Conservation (phyloP, 2,113 vertebrate genomes). For the Chlorodrepanis virens region DNA sequence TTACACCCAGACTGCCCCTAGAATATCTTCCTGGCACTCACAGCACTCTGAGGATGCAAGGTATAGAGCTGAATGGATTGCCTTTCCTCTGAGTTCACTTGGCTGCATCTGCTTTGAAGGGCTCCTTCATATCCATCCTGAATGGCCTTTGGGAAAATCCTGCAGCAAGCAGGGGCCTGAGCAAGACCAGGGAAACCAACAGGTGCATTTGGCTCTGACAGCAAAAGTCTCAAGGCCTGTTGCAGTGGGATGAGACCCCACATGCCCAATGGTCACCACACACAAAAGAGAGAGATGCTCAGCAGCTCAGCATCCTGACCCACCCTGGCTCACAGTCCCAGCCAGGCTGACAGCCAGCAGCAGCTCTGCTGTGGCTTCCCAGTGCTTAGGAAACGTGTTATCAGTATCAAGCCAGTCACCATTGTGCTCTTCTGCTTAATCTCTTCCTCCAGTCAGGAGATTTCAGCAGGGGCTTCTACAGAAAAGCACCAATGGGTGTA, state of each 20-base stretch:
- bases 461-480: not conserved
- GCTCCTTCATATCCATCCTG: not conserved
- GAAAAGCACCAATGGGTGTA: not conserved
- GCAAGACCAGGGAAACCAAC: not conserved
- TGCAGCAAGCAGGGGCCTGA: not conserved
- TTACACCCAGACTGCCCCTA: not conserved
- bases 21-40: not conserved
- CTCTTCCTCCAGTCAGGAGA: not conserved
- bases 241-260: not conserved
- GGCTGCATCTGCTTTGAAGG: not conserved
- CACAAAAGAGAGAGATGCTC: not conserved
- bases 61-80: not conserved
- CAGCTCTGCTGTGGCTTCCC: not conserved
- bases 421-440: not conserved
- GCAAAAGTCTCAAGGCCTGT: not conserved
- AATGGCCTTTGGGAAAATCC: not conserved
- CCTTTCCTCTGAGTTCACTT: not conserved
- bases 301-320: not conserved
- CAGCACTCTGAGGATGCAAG: not conserved
- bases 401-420: not conserved
- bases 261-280: not conserved
- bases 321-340: no score
- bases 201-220: not conserved
- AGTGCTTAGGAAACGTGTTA: accelerated
- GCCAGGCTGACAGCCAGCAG: not conserved